Evolutionary conservation across 2,888 invertebrate species (phyloP).

Genomic region (Coleophora deauratella): DNA sequence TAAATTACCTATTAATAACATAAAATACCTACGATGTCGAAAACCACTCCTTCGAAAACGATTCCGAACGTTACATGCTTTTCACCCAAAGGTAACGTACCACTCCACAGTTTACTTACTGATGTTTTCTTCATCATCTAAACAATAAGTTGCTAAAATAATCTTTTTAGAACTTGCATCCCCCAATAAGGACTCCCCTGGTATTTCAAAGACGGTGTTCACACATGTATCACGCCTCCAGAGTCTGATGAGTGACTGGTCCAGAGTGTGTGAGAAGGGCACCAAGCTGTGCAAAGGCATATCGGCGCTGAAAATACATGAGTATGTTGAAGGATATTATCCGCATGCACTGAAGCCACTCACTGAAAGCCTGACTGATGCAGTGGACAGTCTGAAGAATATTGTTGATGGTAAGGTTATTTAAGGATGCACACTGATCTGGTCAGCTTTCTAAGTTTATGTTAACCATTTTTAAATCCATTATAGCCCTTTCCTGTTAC

Average conservation of each 20-base stretch:
- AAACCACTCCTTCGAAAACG: not conserved
- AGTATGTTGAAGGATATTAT: constrained; percentile 46
- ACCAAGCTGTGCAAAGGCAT: constrained; percentile 41
- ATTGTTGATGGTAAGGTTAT: constrained; percentile 39
- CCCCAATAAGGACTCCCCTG: constrained; percentile 45
- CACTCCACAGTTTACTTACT: too few species aligned
- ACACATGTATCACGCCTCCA: constrained; percentile 50
- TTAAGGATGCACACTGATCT: too few species aligned
- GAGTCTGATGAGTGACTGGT: constrained; percentile 44
- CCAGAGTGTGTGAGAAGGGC: constrained; percentile 42
- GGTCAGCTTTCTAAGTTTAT: too few species aligned
- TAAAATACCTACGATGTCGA: not conserved
- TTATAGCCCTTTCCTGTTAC: too few species aligned
- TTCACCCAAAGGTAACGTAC: not conserved
- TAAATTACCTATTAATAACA: too few species aligned
- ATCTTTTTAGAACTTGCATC: constrained; percentile 40
- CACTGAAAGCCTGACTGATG: constrained; percentile 38
- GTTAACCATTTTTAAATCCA: too few species aligned
- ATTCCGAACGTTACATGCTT: not conserved
- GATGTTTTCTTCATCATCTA: too few species aligned
- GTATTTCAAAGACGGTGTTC: constrained; percentile 51
- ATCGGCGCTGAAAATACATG: constrained; percentile 42
- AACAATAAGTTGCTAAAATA: too few species aligned
- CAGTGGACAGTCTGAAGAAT: constrained; percentile 33
- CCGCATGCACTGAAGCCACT: constrained; percentile 43